Conservation (phyloP, 2,888 invertebrate genomes). For the Pseudococcus viburni region DNA sequence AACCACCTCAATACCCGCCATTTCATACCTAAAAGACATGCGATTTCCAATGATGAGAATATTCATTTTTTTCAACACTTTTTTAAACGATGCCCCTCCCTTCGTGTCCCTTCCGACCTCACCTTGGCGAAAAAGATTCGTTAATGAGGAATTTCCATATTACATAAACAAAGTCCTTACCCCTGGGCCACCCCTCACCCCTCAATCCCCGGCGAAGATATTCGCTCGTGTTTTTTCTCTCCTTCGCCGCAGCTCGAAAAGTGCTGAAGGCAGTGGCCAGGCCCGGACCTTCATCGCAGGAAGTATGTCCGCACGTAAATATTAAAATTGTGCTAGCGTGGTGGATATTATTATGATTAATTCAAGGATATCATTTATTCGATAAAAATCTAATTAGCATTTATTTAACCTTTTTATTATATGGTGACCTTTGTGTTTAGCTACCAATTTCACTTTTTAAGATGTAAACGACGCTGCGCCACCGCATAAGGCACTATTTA, state of each 20-base stretch:
- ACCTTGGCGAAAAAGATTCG: not conserved
- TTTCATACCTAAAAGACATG: slow-evolving; percentile 57
- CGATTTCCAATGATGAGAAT: slow-evolving; percentile 51
- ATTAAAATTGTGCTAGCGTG: slow-evolving; percentile 63
- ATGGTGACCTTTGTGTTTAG: slow-evolving; percentile 54
- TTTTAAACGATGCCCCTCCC: not conserved
- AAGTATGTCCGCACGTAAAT: slow-evolving; percentile 63
- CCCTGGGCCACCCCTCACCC: not conserved
- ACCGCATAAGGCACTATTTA: not conserved
- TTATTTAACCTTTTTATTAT: slow-evolving; percentile 62
- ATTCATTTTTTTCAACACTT: not conserved
- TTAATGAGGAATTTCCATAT: slow-evolving; percentile 46
- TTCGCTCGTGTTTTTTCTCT: slow-evolving; percentile 28
- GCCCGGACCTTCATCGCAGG: slow-evolving; percentile 60
- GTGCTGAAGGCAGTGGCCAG: not conserved
- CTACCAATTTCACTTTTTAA: slow-evolving; percentile 59
- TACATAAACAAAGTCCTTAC: not conserved
- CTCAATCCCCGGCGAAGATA: not conserved
- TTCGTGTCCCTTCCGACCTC: not conserved
- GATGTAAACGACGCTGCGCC: slow-evolving; percentile 31
- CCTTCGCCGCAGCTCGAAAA: not conserved
- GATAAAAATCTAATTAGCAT: slow-evolving; percentile 62
- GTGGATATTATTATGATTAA: slow-evolving; percentile 64
- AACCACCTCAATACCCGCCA: not conserved
- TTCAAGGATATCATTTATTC: slow-evolving; percentile 64